Conservation (phyloP, 2,888 invertebrate species). For the Operophtera brumata region DNA sequence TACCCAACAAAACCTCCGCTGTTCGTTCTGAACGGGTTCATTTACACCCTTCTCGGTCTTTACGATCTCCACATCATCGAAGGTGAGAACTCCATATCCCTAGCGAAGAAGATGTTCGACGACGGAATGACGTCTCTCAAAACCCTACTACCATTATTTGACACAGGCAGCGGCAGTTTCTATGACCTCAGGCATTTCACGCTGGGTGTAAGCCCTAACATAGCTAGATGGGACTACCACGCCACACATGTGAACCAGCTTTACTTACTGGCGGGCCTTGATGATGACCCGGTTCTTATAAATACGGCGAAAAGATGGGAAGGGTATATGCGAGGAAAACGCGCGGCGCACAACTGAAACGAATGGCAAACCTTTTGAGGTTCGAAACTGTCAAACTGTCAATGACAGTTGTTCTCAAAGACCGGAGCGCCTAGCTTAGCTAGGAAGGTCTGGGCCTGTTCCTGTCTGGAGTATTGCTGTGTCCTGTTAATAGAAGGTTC, state of each 20-base stretch:
- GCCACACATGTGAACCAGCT: constrained; percentile 98
- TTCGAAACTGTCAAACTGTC: constrained; percentile 21
- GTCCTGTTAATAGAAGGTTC: not conserved
- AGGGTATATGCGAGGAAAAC: constrained; percentile 96
- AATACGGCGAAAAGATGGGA: constrained; percentile 96
- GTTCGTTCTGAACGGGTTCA: constrained; percentile 98
- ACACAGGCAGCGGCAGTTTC: constrained; percentile 96
- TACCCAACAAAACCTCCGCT: constrained; percentile 97
- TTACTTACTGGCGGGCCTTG: constrained; percentile 91
- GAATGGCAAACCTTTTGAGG: not conserved
- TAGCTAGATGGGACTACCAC: constrained; percentile 99
- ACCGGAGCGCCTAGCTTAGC: too few relatives aligned
- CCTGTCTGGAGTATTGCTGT: constrained; percentile 1
- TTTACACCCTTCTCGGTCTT: constrained; percentile 96
- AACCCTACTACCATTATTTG: constrained; percentile 92
- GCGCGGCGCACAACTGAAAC: constrained; percentile 94
- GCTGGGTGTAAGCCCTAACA: constrained; percentile 92
- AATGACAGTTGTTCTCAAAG: not conserved
- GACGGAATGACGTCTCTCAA: constrained; percentile 94
- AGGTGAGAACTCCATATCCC: constrained; percentile 84
- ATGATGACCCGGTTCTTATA: constrained; percentile 89
- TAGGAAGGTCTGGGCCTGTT: constrained; percentile 12
- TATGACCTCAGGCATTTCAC: constrained; percentile 98
- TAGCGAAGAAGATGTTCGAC: constrained; percentile 88
- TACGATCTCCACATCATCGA: constrained; percentile 95